Evolutionary conservation across 30 jellyfish, hydroid and myxozoan genomes (phyloP).

Genomic region (Pelagia noctiluca): DNA sequence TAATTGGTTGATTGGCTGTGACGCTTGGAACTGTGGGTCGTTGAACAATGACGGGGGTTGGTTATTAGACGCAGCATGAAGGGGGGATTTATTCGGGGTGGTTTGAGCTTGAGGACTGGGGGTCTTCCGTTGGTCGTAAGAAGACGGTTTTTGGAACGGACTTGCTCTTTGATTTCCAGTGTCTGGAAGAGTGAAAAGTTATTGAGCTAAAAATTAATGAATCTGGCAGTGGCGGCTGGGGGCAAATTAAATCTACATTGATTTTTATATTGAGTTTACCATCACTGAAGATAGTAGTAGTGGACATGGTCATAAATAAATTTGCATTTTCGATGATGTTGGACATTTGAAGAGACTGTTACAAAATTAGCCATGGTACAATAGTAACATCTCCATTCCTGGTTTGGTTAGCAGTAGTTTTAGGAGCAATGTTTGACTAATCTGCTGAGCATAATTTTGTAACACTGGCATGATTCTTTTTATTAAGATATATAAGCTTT

Average conservation of each 20-base stretch:
- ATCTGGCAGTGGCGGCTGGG: not conserved
- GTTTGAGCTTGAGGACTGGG: conserved; percentile 39
- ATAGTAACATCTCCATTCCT: too few relatives aligned
- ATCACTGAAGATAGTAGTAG: not conserved
- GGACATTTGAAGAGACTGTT: too few relatives aligned
- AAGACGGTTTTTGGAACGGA: conserved; percentile 51
- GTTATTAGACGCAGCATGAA: conserved; percentile 49
- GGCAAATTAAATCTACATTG: too few relatives aligned
- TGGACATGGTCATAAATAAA: too few relatives aligned
- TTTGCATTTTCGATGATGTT: too few relatives aligned
- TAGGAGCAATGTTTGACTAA: too few relatives aligned
- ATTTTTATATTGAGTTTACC: too few relatives aligned
- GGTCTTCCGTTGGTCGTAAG: conserved; percentile 49
- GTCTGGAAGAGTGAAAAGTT: conserved; percentile 14
- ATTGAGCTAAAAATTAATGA: not conserved
- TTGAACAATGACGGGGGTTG: conserved; percentile 37
- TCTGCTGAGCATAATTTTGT: too few relatives aligned
- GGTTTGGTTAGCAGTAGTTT: too few relatives aligned
- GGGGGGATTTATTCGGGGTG: conserved; percentile 61
- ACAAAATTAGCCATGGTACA: too few relatives aligned
- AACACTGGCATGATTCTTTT: too few relatives aligned
- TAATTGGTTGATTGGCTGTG: conserved; percentile 64
- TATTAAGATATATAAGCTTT: too few relatives aligned
- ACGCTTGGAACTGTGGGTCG: conserved; percentile 40
- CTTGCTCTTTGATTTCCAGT: conserved; percentile 36